Percentiles rank a stretch among this genome's conserved stretches.
Conservation (phyloP, 2,113 vertebrate species). For the Colinus virginianus region DNA sequence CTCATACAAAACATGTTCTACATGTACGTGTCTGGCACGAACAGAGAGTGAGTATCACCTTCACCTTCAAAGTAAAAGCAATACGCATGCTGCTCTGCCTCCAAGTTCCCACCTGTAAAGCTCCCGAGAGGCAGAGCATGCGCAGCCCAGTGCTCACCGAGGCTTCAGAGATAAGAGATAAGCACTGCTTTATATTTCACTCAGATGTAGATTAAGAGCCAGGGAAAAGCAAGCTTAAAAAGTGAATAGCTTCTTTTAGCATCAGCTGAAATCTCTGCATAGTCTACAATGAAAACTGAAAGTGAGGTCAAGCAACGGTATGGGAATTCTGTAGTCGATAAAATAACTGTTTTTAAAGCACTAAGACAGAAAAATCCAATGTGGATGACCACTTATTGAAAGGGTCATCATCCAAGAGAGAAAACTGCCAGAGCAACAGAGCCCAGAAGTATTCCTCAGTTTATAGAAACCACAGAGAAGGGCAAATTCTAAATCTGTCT, state of each 20-base stretch:
- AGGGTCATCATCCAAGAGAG: constrained; percentile 71
- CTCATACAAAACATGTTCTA: not conserved
- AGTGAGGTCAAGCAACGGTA: constrained; percentile 55
- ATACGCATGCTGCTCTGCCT: not conserved
- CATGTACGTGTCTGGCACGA: not conserved
- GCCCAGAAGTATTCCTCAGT: constrained; percentile 40
- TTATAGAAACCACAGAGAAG: constrained; percentile 58
- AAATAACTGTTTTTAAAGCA: constrained; percentile 48
- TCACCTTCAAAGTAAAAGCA: not conserved
- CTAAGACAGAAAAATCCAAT: constrained; percentile 57
- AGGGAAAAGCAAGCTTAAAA: constrained; percentile 65
- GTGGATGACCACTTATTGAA: constrained; percentile 70
- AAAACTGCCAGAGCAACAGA: constrained; percentile 69
- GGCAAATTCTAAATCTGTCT: constrained; percentile 53
- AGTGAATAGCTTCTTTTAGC: constrained; percentile 49
- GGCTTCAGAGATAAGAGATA: constrained; percentile 56
- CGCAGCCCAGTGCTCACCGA: not conserved
- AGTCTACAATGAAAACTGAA: constrained; percentile 57
- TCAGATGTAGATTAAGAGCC: constrained; percentile 50
- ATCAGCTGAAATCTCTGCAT: constrained; percentile 54
- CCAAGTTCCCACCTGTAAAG: not conserved
- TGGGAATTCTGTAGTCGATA: constrained; percentile 60
- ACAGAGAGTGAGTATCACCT: not conserved
- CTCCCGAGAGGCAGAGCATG: fast-evolving
- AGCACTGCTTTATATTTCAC: constrained; percentile 32